phyloP scores from a whole-genome alignment of 2,113 vertebrate genomes.

The Struthidea cinerea region DNA sequence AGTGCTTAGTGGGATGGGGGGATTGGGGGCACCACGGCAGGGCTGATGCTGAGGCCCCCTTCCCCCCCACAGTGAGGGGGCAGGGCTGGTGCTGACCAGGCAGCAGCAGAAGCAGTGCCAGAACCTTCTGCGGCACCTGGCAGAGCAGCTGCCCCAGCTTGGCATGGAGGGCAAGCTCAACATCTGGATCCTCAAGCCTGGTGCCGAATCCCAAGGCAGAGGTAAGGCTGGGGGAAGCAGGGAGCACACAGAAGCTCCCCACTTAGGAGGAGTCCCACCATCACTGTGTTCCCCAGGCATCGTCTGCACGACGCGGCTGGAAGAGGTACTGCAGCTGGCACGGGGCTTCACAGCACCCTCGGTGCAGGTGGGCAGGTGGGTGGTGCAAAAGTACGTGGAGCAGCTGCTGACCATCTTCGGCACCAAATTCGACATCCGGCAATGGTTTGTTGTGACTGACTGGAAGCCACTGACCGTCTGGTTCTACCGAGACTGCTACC shows the following conservation, averaged over 20 bases:
- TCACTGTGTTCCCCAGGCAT: conserved; percentile 72
- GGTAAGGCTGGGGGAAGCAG: conserved; percentile 62
- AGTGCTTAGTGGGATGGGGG: neutral
- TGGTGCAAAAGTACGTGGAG: conserved; percentile 94
- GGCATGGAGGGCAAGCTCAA: conserved; percentile 84
- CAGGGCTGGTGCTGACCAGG: conserved; percentile 58
- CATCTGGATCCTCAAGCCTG: conserved; percentile 93
- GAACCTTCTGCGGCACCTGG: conserved; percentile 69
- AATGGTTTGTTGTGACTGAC: conserved; percentile 93
- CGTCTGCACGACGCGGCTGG: conserved; percentile 79
- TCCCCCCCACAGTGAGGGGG: conserved; percentile 72
- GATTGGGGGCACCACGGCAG: accelerated
- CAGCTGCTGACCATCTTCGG: conserved; percentile 82
- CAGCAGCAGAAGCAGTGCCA: conserved; percentile 71
- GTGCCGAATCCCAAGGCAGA: conserved; percentile 86
- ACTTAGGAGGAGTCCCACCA: accelerated
- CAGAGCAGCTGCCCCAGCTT: conserved; percentile 78
- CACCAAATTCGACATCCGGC: conserved; percentile 92
- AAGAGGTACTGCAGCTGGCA: conserved; percentile 81
- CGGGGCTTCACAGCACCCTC: conserved; percentile 53
- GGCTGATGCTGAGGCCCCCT: neutral
- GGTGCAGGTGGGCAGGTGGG: conserved; percentile 81
- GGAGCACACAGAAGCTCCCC: neutral
- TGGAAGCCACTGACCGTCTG: conserved; percentile 93
- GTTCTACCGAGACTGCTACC: conserved; percentile 89